phyloP scores from a whole-genome alignment of 2,888 invertebrate species.

The Philonicus albiceps region DNA sequence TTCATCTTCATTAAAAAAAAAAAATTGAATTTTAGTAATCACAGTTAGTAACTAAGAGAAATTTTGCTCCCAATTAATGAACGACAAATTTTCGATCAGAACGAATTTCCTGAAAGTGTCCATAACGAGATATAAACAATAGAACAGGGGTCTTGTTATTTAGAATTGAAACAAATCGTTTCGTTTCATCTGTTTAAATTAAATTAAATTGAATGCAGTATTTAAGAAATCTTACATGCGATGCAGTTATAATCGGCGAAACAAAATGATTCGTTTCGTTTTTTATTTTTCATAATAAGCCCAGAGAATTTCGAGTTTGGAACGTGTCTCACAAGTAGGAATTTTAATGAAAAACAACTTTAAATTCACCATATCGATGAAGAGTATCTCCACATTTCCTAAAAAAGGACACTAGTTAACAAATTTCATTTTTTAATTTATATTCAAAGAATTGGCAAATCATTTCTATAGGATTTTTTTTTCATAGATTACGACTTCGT shows the following conservation, averaged over 20 bases:
- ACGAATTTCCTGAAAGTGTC: neutral
- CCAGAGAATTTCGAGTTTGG: neutral
- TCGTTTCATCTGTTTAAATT: neutral
- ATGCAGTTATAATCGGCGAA: neutral
- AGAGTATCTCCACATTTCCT: no score
- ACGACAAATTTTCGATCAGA: neutral
- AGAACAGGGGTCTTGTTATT: neutral
- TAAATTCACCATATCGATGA: no score
- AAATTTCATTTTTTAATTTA: no score
- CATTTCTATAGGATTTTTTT: no score
- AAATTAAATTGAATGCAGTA: neutral
- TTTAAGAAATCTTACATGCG: neutral
- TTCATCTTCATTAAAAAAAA: neutral
- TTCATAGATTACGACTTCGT: no score
- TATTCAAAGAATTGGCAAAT: no score
- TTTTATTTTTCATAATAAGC: neutral
- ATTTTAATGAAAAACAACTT: neutral
- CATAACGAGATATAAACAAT: neutral
- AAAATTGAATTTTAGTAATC: neutral
- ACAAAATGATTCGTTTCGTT: neutral
- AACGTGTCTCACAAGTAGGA: neutral
- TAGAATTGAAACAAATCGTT: neutral
- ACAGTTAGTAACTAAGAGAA: no score
- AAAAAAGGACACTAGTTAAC: no score
- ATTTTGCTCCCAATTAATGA: no score